These are phyloP conservation scores for Spinus olivaceus DNA, from an alignment of 2,797 vertebrate genomes.

Conservation along the genomic window DNA sequence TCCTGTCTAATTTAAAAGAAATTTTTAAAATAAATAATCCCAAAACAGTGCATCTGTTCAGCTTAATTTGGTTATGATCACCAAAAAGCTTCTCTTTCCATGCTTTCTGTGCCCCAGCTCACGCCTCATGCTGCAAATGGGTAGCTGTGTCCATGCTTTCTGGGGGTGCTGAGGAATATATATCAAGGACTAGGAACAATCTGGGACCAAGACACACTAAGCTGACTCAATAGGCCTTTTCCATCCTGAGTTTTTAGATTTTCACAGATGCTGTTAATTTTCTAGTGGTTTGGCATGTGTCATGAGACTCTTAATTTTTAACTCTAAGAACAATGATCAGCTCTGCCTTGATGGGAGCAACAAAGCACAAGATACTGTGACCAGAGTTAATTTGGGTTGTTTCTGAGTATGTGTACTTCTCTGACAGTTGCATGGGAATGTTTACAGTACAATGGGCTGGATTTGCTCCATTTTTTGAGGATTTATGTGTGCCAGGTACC, in stretches of 20 bases:
- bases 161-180: background rate
- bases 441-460: background rate
- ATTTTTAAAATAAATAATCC: background rate
- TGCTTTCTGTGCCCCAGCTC: background rate
- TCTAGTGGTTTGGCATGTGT: rapidly evolving
- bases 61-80: background rate
- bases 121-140: background rate
- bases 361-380: background rate
- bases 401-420: background rate
- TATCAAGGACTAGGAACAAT: background rate
- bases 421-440: background rate
- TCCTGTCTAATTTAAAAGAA: background rate
- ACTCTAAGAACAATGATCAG: background rate
- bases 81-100: background rate
- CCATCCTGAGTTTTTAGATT: background rate
- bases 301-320: background rate
- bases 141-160: background rate
- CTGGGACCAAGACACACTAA: background rate
- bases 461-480: background rate
- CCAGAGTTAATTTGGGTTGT: background rate
- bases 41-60: background rate
- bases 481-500: background rate
- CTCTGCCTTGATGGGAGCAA: background rate
- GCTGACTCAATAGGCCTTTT: background rate
- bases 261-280: background rate